Percentiles rank a stretch among this genome's conserved stretches.
phyloP scores from a whole-genome alignment of 1,140 invertebrate species.

The Cataglyphis hispanica region DNA sequence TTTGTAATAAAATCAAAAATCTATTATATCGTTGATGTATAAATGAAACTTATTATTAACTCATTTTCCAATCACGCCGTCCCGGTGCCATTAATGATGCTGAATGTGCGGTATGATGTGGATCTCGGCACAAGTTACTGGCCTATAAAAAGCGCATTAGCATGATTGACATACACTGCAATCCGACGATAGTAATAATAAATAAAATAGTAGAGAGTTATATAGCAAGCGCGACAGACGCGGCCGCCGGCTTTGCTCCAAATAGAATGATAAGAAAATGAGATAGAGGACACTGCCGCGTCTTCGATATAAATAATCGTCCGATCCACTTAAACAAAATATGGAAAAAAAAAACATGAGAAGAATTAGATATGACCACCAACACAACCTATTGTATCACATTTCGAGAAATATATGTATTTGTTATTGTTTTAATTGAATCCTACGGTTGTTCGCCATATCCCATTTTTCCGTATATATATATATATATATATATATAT shows the following conservation, averaged over 20 bases:
- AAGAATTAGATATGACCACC: constrained; percentile 81
- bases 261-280: constrained; percentile 69
- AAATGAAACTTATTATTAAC: not conserved
- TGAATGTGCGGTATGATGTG: constrained; percentile 46
- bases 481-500: not conserved
- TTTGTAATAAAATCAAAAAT: not conserved
- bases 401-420: constrained; percentile 87
- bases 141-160: constrained; percentile 49
- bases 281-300: constrained; percentile 63
- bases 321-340: constrained; percentile 80
- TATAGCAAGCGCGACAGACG: constrained; percentile 67
- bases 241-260: constrained; percentile 73
- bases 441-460: constrained; percentile 44
- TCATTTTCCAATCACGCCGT: not conserved
- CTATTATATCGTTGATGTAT: not conserved
- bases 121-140: constrained; percentile 66
- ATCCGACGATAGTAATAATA: constrained; percentile 56
- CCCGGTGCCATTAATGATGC: constrained; percentile 20
- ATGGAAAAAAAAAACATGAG: constrained; percentile 73
- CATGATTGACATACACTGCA: constrained; percentile 47
- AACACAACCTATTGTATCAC: constrained; percentile 85
- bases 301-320: constrained; percentile 77
- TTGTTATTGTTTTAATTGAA: constrained; percentile 87
- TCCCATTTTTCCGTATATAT: not conserved
- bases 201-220: constrained; percentile 68